A percentile compares a stretch with the other conserved stretches of the same genome.
Evolutionary conservation across 1,140 invertebrate genomes (phyloP).

Genomic region (Apocrypta bakeri): DNA sequence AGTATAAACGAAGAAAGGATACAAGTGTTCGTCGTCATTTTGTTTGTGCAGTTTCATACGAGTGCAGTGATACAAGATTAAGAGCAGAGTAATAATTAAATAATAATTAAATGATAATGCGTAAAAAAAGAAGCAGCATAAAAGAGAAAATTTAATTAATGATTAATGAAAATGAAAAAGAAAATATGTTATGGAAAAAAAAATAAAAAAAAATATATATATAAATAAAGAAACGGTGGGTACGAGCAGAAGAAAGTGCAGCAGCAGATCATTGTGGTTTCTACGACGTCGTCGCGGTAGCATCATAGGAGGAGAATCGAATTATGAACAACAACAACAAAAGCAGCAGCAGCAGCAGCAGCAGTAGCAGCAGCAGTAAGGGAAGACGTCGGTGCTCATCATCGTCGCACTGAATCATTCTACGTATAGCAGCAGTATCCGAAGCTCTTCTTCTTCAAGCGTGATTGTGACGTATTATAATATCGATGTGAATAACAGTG

Average conservation of each 20-base stretch:
- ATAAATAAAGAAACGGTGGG: neutral
- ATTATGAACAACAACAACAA: neutral
- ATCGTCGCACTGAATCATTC: neutral
- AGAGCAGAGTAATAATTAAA: constrained; percentile 7
- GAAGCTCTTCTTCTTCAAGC: constrained; percentile 29
- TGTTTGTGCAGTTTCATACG: constrained; percentile 38
- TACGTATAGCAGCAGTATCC: neutral
- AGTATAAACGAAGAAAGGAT: neutral
- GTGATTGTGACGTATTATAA: constrained; percentile 45
- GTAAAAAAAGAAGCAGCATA: neutral
- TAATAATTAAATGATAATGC: neutral
- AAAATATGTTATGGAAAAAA: neutral
- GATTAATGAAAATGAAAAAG: neutral
- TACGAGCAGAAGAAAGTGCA: neutral
- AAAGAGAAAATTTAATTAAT: neutral
- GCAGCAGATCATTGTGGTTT: neutral
- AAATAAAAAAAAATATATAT: neutral
- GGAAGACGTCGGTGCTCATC: neutral
- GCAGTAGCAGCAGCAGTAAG: neutral
- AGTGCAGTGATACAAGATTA: constrained; percentile 35
- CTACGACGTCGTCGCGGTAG: neutral
- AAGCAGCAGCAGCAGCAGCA: neutral
- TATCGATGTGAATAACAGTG: constrained; percentile 12
- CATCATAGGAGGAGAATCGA: neutral
- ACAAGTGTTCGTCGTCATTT: constrained; percentile 27